Base-by-base conservation (phyloP, 2,888 invertebrate genomes). In the Xestia c-nigrum region DNA sequence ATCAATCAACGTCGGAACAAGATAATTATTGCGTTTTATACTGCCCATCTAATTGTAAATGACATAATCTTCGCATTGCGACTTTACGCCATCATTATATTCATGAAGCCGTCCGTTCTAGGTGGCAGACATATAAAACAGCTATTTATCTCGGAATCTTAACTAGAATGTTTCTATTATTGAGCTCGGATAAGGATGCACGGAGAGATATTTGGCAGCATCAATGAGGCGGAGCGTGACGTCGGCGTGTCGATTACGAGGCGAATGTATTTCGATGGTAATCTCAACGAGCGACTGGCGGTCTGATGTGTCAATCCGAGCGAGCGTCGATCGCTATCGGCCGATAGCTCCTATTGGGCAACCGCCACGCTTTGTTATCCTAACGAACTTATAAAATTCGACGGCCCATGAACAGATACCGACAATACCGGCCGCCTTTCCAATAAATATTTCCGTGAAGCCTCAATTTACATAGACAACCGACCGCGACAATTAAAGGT, bases 281-380 rank as follows among this genome's bases (percentile, higher is more conserved):
- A 95, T 96, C 95, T 94, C 90, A 86, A 89, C 91, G 89, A 91
- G 91, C 92, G 92, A 91, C 93, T 91, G 93, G 93, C 92, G 92
- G 94, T 93, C 95, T 95, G 96, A 96, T 95, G 96, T 96, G 96
- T 96, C 96, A 96, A 96, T 96, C 96, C 90, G 84, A 91, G 88
- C 92, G 91, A 90, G 90, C 88, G 89, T 90, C 93, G 95, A 95
- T 95, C 93, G 90, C 93, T 95, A 95, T 96, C 95, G 90, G 84
- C 86, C 92, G 91, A 93, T 94, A 93, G 94, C 95, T 95, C 89
- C 95, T 94, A 96, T 96, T 96, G 95, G 95, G 93, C 93, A 95
- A 95, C 94, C 94, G 94, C 92, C 91, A 92, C 91, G 94, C 95
- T 95, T 96, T 96, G 96, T 96, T 95, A 94, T 94, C 93, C 92